Evolutionary conservation across 2,113 vertebrate species (phyloP), one percentile per base, ranked within the genome.

Genomic region (Pteruthius melanotis): DNA sequence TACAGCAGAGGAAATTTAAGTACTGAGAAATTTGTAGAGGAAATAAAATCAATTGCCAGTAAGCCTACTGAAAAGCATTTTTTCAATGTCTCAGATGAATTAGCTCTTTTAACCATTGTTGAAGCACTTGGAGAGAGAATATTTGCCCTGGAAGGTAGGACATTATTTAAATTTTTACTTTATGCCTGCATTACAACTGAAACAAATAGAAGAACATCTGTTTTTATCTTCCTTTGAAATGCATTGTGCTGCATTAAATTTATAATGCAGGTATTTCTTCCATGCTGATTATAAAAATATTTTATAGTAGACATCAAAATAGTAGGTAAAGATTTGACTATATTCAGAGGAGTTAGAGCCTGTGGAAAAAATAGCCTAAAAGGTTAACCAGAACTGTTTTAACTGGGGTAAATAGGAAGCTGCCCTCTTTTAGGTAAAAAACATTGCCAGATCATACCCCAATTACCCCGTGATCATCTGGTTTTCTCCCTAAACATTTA

Each of bases 21-120:
- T 80, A 75, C 97, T 68, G 98, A 97, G 15, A 99, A 98, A 95
- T 99, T 99, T 87, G 98, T 99, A 57, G 97, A 98, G 30, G 99
- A 99, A 98, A 99, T 99, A 72, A 98, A 97, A 88, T 98, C 98
- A 30, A 99, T 99, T 75, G 99, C 99, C 87, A 99, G 99, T 45
- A 31, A 97, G 15, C 99, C 98, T 16, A 97, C 98, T 27, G 98
- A 98, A 24, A 99, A 99, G 47, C 99, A 99, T 96, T 99, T 99
- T 98, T 99, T 99, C 98, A 99, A 99, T 27, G 99, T 99, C 93
- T 99, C 99, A 2, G 99, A 99, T 90, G 99, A 99, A 97, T 68
- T 98, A 89, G 99, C 99, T 12, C 95, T 99, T 90, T 50, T 98
- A 90, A 99, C 95, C 77, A 99, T 99, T 66, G 99, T 99, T 24